Conservation (phyloP, 2,888 invertebrate species). For the Ochlodes sylvanus region DNA sequence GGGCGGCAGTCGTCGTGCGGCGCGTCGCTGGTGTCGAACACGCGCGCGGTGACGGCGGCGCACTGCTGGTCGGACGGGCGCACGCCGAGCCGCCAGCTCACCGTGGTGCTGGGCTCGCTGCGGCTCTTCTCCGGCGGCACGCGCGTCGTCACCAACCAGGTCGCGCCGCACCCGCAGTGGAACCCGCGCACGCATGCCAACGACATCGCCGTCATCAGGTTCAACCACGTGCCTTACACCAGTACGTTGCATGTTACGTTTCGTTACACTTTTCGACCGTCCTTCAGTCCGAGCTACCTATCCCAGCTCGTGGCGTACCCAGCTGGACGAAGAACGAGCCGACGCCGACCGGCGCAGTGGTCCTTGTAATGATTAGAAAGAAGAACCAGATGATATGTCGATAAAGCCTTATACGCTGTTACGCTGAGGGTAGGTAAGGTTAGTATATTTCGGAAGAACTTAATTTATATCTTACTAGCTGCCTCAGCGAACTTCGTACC, state of each 20-base stretch:
- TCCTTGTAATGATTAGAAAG: too few relatives aligned
- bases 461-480: too few relatives aligned
- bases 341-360: too few relatives aligned
- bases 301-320: too few relatives aligned
- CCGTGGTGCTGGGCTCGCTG: constrained; percentile 50
- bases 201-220: constrained; percentile 53
- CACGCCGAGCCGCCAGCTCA: constrained; percentile 50
- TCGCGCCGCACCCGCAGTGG: constrained; percentile 50
- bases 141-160: constrained; percentile 48
- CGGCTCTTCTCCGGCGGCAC: constrained; percentile 51
- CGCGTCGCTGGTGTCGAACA: constrained; percentile 50
- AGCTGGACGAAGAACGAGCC: too few relatives aligned
- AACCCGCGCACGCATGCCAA: constrained; percentile 48
- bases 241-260: constrained; percentile 44
- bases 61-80: constrained; percentile 53
- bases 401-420: too few relatives aligned
- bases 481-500: too few relatives aligned
- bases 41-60: constrained; percentile 50
- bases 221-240: constrained; percentile 43
- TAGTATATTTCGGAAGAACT: too few relatives aligned
- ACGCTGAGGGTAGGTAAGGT: too few relatives aligned
- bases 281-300: too few relatives aligned
- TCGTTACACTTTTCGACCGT: too few relatives aligned
- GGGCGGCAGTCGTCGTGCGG: constrained; percentile 52
- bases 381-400: too few relatives aligned